These are phyloP conservation scores for Pungitius pungitius DNA, from an alignment of 2,113 vertebrate genomes.

Conservation along the genomic window DNA sequence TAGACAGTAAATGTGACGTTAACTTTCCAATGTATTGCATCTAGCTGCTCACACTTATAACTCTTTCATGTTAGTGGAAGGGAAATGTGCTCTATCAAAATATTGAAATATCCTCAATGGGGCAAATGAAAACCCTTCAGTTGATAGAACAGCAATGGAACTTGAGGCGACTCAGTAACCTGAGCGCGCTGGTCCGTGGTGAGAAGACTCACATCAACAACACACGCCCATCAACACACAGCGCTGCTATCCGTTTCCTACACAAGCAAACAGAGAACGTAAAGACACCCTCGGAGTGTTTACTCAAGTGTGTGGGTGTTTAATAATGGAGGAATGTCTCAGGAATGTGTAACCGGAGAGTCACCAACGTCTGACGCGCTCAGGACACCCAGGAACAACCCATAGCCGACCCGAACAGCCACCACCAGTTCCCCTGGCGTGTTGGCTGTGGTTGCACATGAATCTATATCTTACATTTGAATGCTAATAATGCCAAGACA, in stretches of 20 bases:
- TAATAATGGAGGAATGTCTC: conserved; percentile 34
- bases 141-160: neutral
- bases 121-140: neutral
- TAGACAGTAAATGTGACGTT: neutral
- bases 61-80: neutral
- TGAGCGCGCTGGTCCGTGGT: neutral
- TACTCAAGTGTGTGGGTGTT: conserved; percentile 17
- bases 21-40: neutral
- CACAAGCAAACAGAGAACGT: conserved; percentile 5
- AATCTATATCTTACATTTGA: neutral
- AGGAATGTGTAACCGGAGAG: conserved; percentile 29
- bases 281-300: conserved; percentile 15
- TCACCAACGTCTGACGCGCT: conserved; percentile 7
- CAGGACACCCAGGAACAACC: conserved; percentile 8
- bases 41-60: neutral
- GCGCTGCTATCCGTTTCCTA: conserved; percentile 7
- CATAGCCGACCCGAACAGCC: neutral
- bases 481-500: neutral
- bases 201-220: neutral
- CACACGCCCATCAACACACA: conserved; percentile 11
- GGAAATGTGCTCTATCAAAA: neutral
- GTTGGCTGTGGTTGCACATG: neutral
- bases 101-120: neutral
- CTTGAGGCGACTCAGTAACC: neutral
- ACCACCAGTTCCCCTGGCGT: neutral